These are phyloP conservation scores for Nothobranchius kuhntae DNA, from an alignment of 2,113 vertebrate genomes.

Conservation along the genomic window DNA sequence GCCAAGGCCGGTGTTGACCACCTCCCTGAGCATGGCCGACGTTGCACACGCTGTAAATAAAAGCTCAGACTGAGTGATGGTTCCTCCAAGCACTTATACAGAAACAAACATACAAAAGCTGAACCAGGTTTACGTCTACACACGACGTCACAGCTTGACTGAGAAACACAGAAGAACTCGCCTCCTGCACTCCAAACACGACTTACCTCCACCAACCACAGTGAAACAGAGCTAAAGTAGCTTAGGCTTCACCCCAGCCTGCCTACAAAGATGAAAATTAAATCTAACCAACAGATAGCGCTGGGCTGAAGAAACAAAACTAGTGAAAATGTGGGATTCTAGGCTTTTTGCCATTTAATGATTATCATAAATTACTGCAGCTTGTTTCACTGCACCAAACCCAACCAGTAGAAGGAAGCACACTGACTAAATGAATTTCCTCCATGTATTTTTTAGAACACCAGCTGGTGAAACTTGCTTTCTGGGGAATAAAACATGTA, in stretches of 20 bases:
- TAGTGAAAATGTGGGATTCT: slow-evolving; percentile 4
- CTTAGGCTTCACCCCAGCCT: slow-evolving; percentile 11
- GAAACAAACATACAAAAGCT: not conserved
- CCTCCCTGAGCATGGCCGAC: slow-evolving; percentile 81
- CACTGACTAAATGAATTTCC: not conserved
- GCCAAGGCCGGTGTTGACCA: slow-evolving; percentile 66
- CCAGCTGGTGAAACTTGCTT: slow-evolving; percentile 1
- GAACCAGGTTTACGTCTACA: not conserved
- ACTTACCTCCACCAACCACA: slow-evolving; percentile 30
- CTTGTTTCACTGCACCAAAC: not conserved
- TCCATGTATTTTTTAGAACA: slow-evolving; percentile 8
- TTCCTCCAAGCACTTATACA: not conserved
- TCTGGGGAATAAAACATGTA: not conserved
- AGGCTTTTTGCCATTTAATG: slow-evolving; percentile 12
- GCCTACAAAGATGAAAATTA: slow-evolving; percentile 8
- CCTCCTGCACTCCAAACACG: slow-evolving; percentile 31
- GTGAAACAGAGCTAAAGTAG: slow-evolving; percentile 13
- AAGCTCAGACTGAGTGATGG: not conserved
- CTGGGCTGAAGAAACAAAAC: slow-evolving; percentile 14
- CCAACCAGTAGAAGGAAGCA: not conserved
- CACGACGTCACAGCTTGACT: not conserved
- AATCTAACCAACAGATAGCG: slow-evolving; percentile 16
- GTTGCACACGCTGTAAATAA: slow-evolving; percentile 83
- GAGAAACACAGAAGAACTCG: slow-evolving; percentile 5
- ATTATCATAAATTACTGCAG: slow-evolving; percentile 29